Evolutionary conservation across 2,888 invertebrate genomes (phyloP).

Genomic region (Odontomyia ornata): DNA sequence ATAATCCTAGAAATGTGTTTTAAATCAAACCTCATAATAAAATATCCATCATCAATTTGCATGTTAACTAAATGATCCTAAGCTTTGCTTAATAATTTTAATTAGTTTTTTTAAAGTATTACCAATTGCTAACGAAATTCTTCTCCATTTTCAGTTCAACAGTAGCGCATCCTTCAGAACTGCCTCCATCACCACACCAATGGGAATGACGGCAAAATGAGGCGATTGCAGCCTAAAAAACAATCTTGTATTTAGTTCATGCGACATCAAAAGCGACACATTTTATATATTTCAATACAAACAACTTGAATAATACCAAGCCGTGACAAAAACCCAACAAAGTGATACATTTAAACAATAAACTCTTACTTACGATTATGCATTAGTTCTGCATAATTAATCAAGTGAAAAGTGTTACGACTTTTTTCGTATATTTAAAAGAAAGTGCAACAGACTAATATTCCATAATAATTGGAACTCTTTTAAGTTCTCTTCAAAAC

Average conservation of each 20-base stretch:
- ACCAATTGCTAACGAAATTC: too few species aligned
- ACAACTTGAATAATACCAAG: conserved; percentile 47
- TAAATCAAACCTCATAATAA: too few species aligned
- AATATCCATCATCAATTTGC: too few species aligned
- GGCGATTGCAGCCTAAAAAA: conserved; percentile 65
- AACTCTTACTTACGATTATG: not conserved
- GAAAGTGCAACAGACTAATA: too few species aligned
- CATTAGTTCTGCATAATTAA: not conserved
- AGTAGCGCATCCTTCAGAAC: conserved; percentile 96
- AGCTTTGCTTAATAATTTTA: too few species aligned
- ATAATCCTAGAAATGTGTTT: too few species aligned
- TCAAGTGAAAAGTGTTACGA: not conserved
- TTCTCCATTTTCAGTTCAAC: conserved; percentile 80
- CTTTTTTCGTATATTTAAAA: too few species aligned
- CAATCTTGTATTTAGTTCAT: conserved; percentile 51
- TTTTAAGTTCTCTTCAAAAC: too few species aligned
- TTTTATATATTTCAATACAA: conserved; percentile 34
- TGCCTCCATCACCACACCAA: conserved; percentile 97
- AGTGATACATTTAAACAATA: not conserved
- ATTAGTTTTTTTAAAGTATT: too few species aligned
- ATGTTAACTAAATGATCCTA: too few species aligned
- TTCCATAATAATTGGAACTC: too few species aligned
- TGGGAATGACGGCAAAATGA: conserved; percentile 87
- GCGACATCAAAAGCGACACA: conserved; percentile 43
- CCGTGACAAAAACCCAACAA: conserved; percentile 21